These are phyloP conservation scores for Machimus atricapillus DNA, from an alignment of 2,888 invertebrate genomes.

Conservation along the genomic window DNA sequence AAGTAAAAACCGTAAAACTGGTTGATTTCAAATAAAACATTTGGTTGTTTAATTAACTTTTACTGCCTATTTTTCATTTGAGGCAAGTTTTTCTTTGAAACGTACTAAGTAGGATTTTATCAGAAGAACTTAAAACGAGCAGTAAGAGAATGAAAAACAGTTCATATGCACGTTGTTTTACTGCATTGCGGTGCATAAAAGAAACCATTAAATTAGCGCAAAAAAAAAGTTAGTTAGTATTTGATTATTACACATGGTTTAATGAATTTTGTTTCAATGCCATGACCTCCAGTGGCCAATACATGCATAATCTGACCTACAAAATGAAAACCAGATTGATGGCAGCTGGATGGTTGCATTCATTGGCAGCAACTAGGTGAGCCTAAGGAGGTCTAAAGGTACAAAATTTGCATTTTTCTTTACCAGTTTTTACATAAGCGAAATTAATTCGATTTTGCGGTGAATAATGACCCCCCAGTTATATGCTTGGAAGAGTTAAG, in stretches of 20 bases:
- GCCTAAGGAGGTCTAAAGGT: not conserved
- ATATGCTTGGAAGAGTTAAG: not conserved
- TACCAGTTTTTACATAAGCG: not conserved
- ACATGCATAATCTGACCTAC: slow-evolving; percentile 10
- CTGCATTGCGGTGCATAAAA: not conserved
- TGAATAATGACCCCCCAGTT: not conserved
- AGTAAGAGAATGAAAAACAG: not conserved
- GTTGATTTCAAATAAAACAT: not conserved
- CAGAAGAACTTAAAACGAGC: not conserved
- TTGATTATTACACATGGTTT: not conserved
- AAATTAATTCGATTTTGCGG: not conserved
- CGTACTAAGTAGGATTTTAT: not conserved
- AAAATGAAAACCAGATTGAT: not conserved
- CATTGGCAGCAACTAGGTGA: not conserved
- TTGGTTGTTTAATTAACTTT: not conserved
- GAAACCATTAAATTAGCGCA: not conserved
- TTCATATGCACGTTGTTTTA: not conserved
- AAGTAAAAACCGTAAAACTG: not conserved
- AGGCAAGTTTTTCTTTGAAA: not conserved
- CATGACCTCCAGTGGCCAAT: not conserved
- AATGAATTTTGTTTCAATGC: not conserved
- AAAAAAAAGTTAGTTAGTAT: not conserved
- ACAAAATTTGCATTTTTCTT: not conserved
- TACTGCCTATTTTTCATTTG: not conserved
- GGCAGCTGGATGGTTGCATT: not conserved